Base-by-base conservation (phyloP, 2,888 invertebrate genomes). In the Mimumesa dahlbomi region DNA sequence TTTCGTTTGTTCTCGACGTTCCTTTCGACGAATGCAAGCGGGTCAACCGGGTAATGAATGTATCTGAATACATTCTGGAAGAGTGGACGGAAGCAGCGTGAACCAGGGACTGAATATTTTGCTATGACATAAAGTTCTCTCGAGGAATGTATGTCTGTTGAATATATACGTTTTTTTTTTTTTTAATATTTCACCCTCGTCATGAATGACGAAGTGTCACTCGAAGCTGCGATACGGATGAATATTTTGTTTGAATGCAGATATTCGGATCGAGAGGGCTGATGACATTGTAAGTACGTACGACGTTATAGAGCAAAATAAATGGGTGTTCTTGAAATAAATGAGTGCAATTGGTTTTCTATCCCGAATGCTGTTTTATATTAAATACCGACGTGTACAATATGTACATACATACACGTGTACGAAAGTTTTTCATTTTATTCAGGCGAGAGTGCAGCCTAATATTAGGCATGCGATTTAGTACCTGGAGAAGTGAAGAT, bases 31-130 rank as follows among this genome's bases (percentile, higher is more conserved):
- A 53, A 48, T 2, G 40, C 31, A 18, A 34, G 18, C 43, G 19
- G 48, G 45, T 16, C 50, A 25, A 58, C 18, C 46, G 49, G 25
- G 16, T 73, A 72, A 73, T 59, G 62, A 66, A 40, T 18, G 31
- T 49, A 50, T 54, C 45, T 16, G 29, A 49, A 42, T 34, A 40
- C 16, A 25, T 36, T 29, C 29, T 38, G 14, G 3, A 29, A 36
- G 40, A 36, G 9, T 25, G 49, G 14, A 21, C 38, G 6, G 19
- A 46, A 25, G 25, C 22, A 14, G 14, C 4, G 36, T 4, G n/a
- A 31, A 57, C 46, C 31, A 14, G 18, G 16, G 25, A 36, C 36
- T 22, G 40, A 54, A 22, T 40, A 14, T 5, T 22, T 14, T 0
- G 4, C 1, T n/a, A 0, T 21, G 40, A 40, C 40, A n/a, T 18